Percentiles rank a stretch among this genome's conserved stretches.
Evolutionary conservation across 2,113 vertebrate species (phyloP).

Genomic region (Varanus salvator): DNA sequence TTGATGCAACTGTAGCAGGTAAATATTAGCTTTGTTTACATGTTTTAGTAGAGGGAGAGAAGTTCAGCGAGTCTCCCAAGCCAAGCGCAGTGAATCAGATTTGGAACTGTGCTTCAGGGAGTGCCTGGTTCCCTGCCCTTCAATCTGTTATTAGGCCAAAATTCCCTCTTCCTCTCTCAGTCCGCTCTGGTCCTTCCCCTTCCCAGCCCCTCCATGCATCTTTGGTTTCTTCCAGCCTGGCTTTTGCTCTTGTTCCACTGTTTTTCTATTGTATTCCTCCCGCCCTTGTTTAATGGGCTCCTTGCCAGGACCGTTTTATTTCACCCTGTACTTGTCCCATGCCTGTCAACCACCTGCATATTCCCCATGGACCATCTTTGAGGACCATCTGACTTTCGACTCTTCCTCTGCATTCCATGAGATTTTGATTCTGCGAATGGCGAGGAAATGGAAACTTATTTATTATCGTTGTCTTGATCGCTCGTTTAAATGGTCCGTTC

Average conservation of each 20-base stretch:
- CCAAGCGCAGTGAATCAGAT: conserved; percentile 38
- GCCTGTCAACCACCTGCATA: no score
- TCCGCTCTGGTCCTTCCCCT: background rate
- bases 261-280: no score
- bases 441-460: background rate
- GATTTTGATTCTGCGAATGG: background rate
- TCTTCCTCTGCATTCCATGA: background rate
- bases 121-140: background rate
- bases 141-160: conserved; percentile 30
- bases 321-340: background rate
- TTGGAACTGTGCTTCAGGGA: conserved; percentile 55
- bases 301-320: background rate
- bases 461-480: background rate
- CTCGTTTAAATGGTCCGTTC: background rate
- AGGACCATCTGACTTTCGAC: background rate
- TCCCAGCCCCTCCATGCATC: background rate
- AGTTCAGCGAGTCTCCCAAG: conserved; percentile 46
- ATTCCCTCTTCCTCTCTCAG: conserved; percentile 8
- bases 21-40: conserved; percentile 33
- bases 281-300: background rate
- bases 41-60: conserved; percentile 42
- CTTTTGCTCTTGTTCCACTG: background rate
- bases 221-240: background rate
- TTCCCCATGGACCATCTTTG: background rate
- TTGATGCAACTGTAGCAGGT: conserved; percentile 59